Conservation (phyloP, 2,888 invertebrate species). For the Petrolisthes manimaculis region DNA sequence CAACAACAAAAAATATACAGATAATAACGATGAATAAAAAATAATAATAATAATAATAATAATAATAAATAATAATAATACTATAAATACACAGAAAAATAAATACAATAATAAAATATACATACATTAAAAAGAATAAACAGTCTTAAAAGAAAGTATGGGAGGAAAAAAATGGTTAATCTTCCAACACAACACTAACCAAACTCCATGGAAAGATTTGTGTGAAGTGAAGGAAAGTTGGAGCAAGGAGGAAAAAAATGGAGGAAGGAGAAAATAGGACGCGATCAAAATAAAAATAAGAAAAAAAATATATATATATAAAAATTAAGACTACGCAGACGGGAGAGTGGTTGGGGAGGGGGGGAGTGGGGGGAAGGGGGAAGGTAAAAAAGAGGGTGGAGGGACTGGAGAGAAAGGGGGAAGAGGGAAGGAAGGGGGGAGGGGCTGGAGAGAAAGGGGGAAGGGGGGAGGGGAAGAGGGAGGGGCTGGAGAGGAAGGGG, state of each 20-base stretch:
- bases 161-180: background rate
- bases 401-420: too few relatives aligned
- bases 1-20: background rate
- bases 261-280: too few relatives aligned
- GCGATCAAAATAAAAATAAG: background rate
- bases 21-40: background rate
- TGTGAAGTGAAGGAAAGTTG: background rate
- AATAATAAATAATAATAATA: background rate
- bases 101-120: background rate
- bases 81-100: background rate
- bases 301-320: background rate
- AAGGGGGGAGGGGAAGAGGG: background rate
- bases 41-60: background rate
- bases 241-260: too few relatives aligned
- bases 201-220: background rate
- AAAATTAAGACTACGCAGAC: background rate
- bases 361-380: too few relatives aligned
- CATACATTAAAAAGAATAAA: too few relatives aligned
- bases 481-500: background rate
- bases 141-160: too few relatives aligned
- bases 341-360: too few relatives aligned
- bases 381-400: too few relatives aligned
- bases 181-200: background rate
- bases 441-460: too few relatives aligned
- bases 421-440: too few relatives aligned